phyloP scores from a whole-genome alignment of 37 sponge, comb jelly and placozoan genomes.

The Amphimedon queenslandica region DNA sequence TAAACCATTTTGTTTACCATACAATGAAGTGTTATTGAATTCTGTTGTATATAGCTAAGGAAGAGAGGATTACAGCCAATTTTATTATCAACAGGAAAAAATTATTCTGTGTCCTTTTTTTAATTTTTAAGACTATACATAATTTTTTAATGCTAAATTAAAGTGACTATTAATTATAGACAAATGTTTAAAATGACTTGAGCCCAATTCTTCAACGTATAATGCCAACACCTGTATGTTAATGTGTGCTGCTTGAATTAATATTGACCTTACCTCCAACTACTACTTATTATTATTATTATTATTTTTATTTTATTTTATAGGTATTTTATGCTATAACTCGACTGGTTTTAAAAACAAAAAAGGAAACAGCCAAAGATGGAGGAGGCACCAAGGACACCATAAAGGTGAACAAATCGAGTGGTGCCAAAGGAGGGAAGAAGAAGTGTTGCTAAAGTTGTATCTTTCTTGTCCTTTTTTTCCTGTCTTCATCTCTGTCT shows the following conservation, averaged over 20 bases:
- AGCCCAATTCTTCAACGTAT: too few species aligned
- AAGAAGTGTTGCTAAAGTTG: conserved; percentile 46
- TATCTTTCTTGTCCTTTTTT: background rate
- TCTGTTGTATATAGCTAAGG: too few species aligned
- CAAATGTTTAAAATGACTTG: too few species aligned
- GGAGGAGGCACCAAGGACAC: conserved; percentile 38
- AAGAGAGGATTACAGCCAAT: too few species aligned
- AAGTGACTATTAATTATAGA: too few species aligned
- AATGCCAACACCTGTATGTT: background rate
- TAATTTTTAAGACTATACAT: too few species aligned
- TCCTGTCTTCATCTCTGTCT: background rate
- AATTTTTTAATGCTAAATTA: too few species aligned
- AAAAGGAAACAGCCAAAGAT: conserved; percentile 66
- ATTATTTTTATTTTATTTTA: background rate
- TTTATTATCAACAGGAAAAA: too few species aligned
- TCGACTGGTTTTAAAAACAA: conserved; percentile 78
- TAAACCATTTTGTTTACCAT: too few species aligned
- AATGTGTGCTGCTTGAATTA: background rate
- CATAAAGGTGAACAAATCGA: conserved; percentile 52
- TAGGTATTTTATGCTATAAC: conserved; percentile 96
- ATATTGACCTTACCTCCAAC: background rate
- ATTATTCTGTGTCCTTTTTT: too few species aligned
- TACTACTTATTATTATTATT: background rate
- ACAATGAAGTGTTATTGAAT: too few species aligned
- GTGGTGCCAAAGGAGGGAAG: conserved; percentile 12